phyloP scores from a whole-genome alignment of 2,113 vertebrate species.

The Sinocyclocheilus anshuiensis region DNA sequence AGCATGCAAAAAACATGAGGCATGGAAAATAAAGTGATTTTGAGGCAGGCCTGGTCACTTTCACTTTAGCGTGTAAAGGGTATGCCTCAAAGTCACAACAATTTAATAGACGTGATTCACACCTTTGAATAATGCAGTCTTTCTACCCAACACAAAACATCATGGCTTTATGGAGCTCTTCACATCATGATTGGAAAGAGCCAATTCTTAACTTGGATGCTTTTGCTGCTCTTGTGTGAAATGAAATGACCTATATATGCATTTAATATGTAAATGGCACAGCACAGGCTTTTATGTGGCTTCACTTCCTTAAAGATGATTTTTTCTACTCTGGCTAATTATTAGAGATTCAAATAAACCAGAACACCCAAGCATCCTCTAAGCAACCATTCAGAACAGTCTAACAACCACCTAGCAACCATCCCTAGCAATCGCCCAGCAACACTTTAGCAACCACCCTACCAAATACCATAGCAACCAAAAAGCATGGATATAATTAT shows the following conservation, averaged over 20 bases:
- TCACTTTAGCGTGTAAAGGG: slow-evolving; percentile 24
- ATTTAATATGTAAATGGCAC: slow-evolving; percentile 18
- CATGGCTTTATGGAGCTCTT: not conserved
- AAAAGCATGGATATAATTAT: not conserved
- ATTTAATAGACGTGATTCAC: slow-evolving; percentile 11
- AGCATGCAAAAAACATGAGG: slow-evolving; percentile 38
- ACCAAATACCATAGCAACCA: not conserved
- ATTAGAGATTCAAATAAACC: slow-evolving; percentile 1
- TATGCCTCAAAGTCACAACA: slow-evolving; percentile 28
- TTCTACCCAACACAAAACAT: slow-evolving; percentile 2
- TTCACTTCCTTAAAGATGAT: not conserved
- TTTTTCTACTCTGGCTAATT: not conserved
- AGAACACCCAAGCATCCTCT: not conserved
- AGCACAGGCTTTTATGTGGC: not conserved
- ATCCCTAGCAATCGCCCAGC: too few species aligned
- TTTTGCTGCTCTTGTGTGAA: not conserved
- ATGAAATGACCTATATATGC: not conserved
- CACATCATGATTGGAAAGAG: not conserved
- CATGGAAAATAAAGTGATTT: slow-evolving; percentile 36
- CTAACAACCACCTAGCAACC: too few species aligned
- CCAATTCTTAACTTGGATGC: not conserved
- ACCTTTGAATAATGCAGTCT: slow-evolving; percentile 5
- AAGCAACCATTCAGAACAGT: not conserved
- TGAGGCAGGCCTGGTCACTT: not conserved
- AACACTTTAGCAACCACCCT: not conserved